Evolutionary conservation across 2,113 vertebrate genomes (phyloP).

Genomic region (Cebidichthys violaceus): DNA sequence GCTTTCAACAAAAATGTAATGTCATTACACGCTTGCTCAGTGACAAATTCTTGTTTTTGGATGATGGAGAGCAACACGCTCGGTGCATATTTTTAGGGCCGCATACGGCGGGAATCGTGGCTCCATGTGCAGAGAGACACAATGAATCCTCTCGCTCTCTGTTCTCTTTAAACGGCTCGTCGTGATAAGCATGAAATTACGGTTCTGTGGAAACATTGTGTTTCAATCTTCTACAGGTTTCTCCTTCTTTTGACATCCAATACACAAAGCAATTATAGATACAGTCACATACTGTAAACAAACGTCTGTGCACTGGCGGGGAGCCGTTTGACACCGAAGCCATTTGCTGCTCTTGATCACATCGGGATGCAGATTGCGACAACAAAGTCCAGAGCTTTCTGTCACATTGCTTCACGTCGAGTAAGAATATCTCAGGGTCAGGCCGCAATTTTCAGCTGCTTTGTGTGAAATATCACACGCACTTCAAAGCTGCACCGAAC

Average conservation of each 20-base stretch:
- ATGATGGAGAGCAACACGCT: slow-evolving; percentile 11
- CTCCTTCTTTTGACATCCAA: slow-evolving; percentile 56
- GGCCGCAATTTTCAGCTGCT: slow-evolving; percentile 14
- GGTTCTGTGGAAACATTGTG: slow-evolving; percentile 48
- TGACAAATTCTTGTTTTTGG: slow-evolving; percentile 51
- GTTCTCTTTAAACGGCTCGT: slow-evolving; percentile 40
- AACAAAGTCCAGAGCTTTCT: slow-evolving; percentile 27
- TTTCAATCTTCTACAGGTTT: slow-evolving; percentile 51
- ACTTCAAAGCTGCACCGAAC: slow-evolving; percentile 16
- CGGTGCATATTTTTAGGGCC: slow-evolving; percentile 4
- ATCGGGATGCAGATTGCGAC: slow-evolving; percentile 41
- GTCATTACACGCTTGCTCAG: slow-evolving; percentile 65
- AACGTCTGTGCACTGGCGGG: slow-evolving; percentile 11
- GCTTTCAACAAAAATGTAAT: slow-evolving; percentile 62
- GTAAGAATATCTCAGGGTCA: slow-evolving; percentile 34
- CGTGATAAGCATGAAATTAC: slow-evolving; percentile 69
- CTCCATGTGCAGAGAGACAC: slow-evolving; percentile 38
- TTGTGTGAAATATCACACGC: slow-evolving; percentile 2
- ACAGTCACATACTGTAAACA: slow-evolving; percentile 52
- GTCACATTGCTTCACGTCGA: slow-evolving; percentile 24
- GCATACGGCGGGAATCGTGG: not conserved
- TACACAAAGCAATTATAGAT: slow-evolving; percentile 67
- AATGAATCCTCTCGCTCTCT: slow-evolving; percentile 30
- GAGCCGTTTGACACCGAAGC: slow-evolving; percentile 53
- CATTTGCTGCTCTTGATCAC: slow-evolving; percentile 24